These are phyloP conservation scores for cat (Felis catus) DNA, from an alignment of 2,113 vertebrate genomes.

Conservation along the genomic window F.catus_Fca126_mat1.0 CM031426.1:59112001-59112500, in stretches of 20 bases:
- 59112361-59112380: background rate
- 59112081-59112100: background rate
- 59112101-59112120: rapidly evolving
- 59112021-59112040: rapidly evolving
- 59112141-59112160: background rate
- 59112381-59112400: rapidly evolving
- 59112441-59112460: background rate
- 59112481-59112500: rapidly evolving
- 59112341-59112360: too few relatives aligned
- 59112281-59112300: background rate
- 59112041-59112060: background rate
- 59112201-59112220: background rate
- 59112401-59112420: too few relatives aligned
- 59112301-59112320: background rate
- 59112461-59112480: background rate
- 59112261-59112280: background rate
- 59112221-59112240: background rate
- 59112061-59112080: background rate
- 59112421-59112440: background rate
- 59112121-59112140: background rate
- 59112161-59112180: background rate
- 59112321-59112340: background rate
- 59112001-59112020: background rate
- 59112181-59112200: rapidly evolving
- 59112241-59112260: rapidly evolving